Evolutionary conservation across 2,888 invertebrate species (phyloP), one percentile per base, ranked within the genome.

Genomic region (Stratiomys singularior): DNA sequence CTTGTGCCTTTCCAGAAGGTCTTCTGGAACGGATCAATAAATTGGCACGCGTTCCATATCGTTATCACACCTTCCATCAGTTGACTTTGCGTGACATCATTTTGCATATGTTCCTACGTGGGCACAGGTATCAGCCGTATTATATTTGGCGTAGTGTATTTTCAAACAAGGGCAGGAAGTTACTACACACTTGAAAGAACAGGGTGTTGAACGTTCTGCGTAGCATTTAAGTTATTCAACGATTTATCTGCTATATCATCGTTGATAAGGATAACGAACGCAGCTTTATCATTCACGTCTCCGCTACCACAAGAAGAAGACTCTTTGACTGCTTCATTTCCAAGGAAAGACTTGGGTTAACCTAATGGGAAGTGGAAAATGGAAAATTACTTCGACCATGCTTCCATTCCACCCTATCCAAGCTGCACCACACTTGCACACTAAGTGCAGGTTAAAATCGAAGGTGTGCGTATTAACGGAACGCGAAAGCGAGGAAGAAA

Each of bases 21-120:
- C 74, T 60, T 58, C 74, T 18, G 74, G 44, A 74, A 58, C 76
- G 63, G 76, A 76, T 76, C 76, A 76, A 76, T 76, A 76, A 76
- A 76, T 76, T 76, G 76, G 76, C 76, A 76, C 76, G 76, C 76
- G 76, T 76, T 76, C 76, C 47, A 76, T 76, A 76, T 76, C 76
- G 63, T 76, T 76, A 76, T 76, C 76, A 76, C 76, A 76, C 76
- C 76, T 76, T 64, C 76, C 64, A 76, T 76, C 64, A 76, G 64
- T 64, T 76, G 64, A 76, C 76, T 76, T 76, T 76, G 76, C 76
- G 76, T 76, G 76, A 76, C 76, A 76, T 76, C 63, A 76, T 76
- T 76, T 76, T 76, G 64, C 63, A 74, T 74, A 74, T 27, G 37
- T 52, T 52, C 52, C 15, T 5, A 4, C 52, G 30, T 18, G 18